Evolutionary conservation across 2,888 invertebrate genomes (phyloP).

Genomic region (Drosophila kuntzei): DNA sequence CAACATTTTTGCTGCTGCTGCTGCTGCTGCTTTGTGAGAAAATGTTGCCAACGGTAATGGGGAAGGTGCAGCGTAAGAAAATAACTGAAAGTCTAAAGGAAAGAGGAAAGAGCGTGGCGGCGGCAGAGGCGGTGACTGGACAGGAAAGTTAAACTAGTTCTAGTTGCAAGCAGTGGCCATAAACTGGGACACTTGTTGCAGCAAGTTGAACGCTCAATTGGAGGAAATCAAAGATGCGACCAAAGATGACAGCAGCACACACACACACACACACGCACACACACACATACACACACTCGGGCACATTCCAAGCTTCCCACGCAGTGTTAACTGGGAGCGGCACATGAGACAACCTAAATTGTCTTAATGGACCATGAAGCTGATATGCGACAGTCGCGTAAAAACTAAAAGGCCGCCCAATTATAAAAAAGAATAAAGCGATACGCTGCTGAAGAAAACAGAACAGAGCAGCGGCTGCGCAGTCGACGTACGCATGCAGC

Average conservation of each 20-base stretch:
- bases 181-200: conserved; percentile 80
- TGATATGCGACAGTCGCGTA: conserved; percentile 71
- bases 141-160: conserved; percentile 81
- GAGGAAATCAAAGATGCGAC: conserved; percentile 65
- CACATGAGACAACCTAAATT: conserved; percentile 66
- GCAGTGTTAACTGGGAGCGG: conserved; percentile 63
- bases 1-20: conserved; percentile 49
- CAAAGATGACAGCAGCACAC: conserved; percentile 59
- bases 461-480: conserved; percentile 26
- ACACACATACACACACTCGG: conserved; percentile 7
- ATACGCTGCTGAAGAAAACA: conserved; percentile 44
- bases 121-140: conserved; percentile 37
- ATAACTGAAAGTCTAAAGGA: conserved; percentile 64
- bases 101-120: conserved; percentile 61
- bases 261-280: conserved; percentile 22
- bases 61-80: conserved; percentile 45
- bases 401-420: conserved; percentile 68
- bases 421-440: conserved; percentile 52
- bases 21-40: conserved; percentile 63
- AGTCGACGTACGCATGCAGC: conserved; percentile 44
- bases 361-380: conserved; percentile 81
- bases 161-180: conserved; percentile 62
- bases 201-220: conserved; percentile 67
- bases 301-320: conserved; percentile 68
- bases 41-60: conserved; percentile 76